These are phyloP conservation scores for Scaptomyza flava DNA, from an alignment of 2,888 invertebrate genomes.

Conservation along the genomic window DNA sequence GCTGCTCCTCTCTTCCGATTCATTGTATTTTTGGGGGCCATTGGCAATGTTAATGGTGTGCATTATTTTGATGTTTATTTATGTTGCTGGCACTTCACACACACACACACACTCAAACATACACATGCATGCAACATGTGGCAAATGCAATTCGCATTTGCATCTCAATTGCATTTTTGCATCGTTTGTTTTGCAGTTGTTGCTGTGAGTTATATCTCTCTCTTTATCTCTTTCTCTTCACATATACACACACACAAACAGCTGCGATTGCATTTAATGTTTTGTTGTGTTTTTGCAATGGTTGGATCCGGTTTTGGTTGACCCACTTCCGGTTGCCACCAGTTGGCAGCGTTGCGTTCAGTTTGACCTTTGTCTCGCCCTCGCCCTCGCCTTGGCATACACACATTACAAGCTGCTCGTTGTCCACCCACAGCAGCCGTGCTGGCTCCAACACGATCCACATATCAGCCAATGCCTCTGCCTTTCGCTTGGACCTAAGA, in stretches of 20 bases:
- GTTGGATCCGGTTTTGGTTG: constrained; percentile 82
- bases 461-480: constrained; percentile 12
- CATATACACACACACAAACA: constrained; percentile 55
- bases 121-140: constrained; percentile 56
- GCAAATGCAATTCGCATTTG: constrained; percentile 77
- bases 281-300: constrained; percentile 40
- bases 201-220: constrained; percentile 23
- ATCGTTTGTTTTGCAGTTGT: constrained; percentile 65
- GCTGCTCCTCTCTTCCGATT: constrained; percentile 15
- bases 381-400: constrained; percentile 40
- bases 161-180: constrained; percentile 78
- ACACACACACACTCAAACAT: constrained; percentile 12
- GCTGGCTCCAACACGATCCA: constrained; percentile 17
- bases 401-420: constrained; percentile 21
- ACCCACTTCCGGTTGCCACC: constrained; percentile 80
- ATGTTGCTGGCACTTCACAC: constrained; percentile 67
- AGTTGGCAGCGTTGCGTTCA: constrained; percentile 49
- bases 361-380: constrained; percentile 72
- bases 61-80: constrained; percentile 80
- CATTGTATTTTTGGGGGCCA: constrained; percentile 70
- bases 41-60: constrained; percentile 80
- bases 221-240: constrained; percentile 22
- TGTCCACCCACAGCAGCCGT: constrained; percentile 55
- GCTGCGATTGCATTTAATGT: constrained; percentile 66
- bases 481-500: constrained; percentile 18